Evolutionary conservation across 2,113 vertebrate genomes (phyloP), one percentile per base, ranked within the genome.

Genomic region (Atractosteus spatula): DNA sequence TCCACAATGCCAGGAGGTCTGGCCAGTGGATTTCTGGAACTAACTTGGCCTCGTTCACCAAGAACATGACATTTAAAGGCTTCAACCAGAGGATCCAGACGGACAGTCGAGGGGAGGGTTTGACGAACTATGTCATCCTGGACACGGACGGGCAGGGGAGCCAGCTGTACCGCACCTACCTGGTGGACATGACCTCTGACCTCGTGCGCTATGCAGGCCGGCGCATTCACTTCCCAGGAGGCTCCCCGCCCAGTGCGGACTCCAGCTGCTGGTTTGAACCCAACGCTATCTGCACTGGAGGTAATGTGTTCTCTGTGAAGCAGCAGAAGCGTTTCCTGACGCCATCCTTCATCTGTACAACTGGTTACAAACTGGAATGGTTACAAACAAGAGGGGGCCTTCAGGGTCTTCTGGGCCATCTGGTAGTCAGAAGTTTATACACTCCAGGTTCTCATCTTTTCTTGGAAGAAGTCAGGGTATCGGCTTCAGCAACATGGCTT

Each of bases 231-330:
- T 98, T 95, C 71, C 95, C 96, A 0, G 86, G 88, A 11, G 91
- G 89, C 41, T 72, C 69, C 13, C 86, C 92, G 7, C 94, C 91
- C 0, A 65, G 87, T 0, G 71, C 81, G 2, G 95, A 98, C 73
- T 91, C 94, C 66, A 91, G 75, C 79, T 98, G 95, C 77, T 98
- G 95, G 95, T 97, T 99, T 81, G 87, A 95, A 43, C 83, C 85
- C 41, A 79, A 82, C 2, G 74, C 76, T 2, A 64, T 93, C 43
- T 98, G 96, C 81, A 81, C 85, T 7, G 92, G 89, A 94, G 95
- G 95, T 96, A 91, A 86, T 51, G 54, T 8, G 43, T 29, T 12
- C 8, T 41, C n/a, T 59, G 29, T 29, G 29, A 29, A 29, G 29
- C 29, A 29, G 29, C 29, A 29, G 29, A 29, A 29, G 29, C 2